Percentiles rank a stretch among this genome's conserved stretches.
These are phyloP conservation scores for Coptodon bakossiorum DNA, from an alignment of 2,113 vertebrate genomes.

Conservation along the genomic window DNA sequence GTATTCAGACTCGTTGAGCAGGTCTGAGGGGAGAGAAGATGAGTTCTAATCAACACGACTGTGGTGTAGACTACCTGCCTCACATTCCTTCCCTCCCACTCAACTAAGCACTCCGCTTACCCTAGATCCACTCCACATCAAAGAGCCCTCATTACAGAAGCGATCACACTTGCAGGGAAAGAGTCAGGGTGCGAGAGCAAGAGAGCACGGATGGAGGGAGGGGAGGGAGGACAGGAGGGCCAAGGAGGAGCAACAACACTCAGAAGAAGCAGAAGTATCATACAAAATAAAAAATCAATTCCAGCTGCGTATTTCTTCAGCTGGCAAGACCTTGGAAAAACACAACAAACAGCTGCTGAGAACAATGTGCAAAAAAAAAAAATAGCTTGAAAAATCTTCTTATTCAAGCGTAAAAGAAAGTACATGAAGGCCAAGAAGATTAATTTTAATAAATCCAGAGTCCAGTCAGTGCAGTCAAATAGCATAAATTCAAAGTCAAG, in stretches of 20 bases:
- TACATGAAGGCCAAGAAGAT: neutral
- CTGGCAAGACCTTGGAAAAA: neutral
- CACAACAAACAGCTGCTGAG: neutral
- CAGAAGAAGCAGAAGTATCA: neutral
- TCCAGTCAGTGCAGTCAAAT: neutral
- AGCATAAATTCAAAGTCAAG: neutral
- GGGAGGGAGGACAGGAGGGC: neutral
- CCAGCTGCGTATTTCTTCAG: neutral
- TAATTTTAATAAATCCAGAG: neutral
- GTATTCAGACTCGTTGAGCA: neutral
- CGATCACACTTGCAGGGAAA: conserved; percentile 17
- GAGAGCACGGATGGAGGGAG: neutral
- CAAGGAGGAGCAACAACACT: neutral
- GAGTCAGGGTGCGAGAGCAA: neutral
- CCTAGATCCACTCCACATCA: conserved; percentile 36
- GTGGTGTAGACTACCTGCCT: conserved; percentile 15
- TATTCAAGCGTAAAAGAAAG: neutral
- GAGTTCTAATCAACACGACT: neutral
- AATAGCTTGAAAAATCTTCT: neutral
- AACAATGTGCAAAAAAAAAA: neutral
- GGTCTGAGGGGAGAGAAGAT: neutral
- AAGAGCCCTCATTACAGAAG: conserved; percentile 24
- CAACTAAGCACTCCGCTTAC: conserved; percentile 26
- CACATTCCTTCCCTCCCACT: neutral
- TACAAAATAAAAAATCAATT: conserved; percentile 20